Evolutionary conservation across 2,888 invertebrate genomes (phyloP), one percentile per base, ranked within the genome.

Genomic region (Cryptocephalus primarius): DNA sequence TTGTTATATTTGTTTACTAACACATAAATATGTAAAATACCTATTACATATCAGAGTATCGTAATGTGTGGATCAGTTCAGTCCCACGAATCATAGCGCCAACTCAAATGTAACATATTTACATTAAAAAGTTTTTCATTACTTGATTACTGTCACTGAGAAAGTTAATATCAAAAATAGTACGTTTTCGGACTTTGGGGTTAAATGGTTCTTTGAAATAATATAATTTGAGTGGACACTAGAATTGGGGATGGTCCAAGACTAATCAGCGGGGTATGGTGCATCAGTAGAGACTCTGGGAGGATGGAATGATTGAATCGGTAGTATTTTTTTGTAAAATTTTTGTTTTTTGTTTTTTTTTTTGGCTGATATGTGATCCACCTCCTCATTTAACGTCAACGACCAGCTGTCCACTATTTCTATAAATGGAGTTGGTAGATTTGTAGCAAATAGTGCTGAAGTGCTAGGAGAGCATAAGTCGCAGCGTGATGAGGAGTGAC

Each of bases 291-390:
- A 58, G 55, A 55, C 59, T 56, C 55, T 55, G 45, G 47, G 49
- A 56, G 47, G 48, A 48, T 49, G 53, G 52, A 56, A 56, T 57
- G 54, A 47, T 53, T 53, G 51, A 53, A 52, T 54, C 57, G 58
- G 58, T 60, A 54, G 50, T 61, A 54, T 60, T 60, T 22, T n/a
- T 22, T 22, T 22, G 22, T 22, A 4, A 22, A 22, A 6, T 22
- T 22, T 22, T n/a, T n/a, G n/a, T n/a, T 22, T 22, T 22, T 22
- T 22, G 22, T 22, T 22, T 22, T 22, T 22, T n/a, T 22, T 22
- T 22, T 61, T 60, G 61, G 63, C 60, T 68, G 68, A 68, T 68
- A 68, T 68, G 68, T 68, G 55, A 56, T 57, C 58, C 55, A 56
- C 54, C 54, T 57, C 54, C 56, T 55, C 52, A 55, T 52, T 48